Conservation (phyloP, 2,797 vertebrate species). For the Tenualosa thibaudeaui region DNA sequence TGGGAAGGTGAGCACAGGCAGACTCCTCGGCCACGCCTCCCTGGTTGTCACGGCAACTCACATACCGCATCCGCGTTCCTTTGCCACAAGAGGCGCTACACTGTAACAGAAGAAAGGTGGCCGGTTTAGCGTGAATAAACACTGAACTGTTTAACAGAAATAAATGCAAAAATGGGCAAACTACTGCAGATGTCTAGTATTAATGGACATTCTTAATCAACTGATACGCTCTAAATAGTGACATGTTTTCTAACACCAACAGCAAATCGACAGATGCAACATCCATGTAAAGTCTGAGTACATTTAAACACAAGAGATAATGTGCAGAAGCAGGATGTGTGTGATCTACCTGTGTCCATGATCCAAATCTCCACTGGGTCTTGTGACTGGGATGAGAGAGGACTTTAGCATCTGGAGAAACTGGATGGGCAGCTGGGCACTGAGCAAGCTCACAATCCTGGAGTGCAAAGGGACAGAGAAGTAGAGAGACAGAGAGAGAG, state of each 20-base stretch:
- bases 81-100: slow-evolving; percentile 95
- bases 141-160: neutral
- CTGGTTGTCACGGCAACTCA: slow-evolving; percentile 94
- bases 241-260: too few relatives aligned
- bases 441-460: slow-evolving; percentile 92
- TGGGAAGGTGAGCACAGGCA: slow-evolving; percentile 83
- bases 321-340: neutral
- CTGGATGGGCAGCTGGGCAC: slow-evolving; percentile 81
- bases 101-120: slow-evolving; percentile 63
- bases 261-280: too few relatives aligned
- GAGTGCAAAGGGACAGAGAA: slow-evolving; percentile 49
- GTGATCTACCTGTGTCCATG: slow-evolving; percentile 90
- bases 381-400: slow-evolving; percentile 73
- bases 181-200: too few relatives aligned
- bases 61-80: slow-evolving; percentile 92
- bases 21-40: slow-evolving; percentile 90
- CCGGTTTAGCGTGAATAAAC: neutral
- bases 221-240: too few relatives aligned
- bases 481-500: neutral
- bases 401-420: slow-evolving; percentile 79
- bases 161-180: neutral
- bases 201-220: too few relatives aligned
- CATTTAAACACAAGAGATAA: neutral
- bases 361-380: slow-evolving; percentile 97
- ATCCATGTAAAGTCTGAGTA: too few relatives aligned